Evolutionary conservation across 2,888 invertebrate species (phyloP), one percentile per base, ranked within the genome.

Genomic region (Aethes cnicana): DNA sequence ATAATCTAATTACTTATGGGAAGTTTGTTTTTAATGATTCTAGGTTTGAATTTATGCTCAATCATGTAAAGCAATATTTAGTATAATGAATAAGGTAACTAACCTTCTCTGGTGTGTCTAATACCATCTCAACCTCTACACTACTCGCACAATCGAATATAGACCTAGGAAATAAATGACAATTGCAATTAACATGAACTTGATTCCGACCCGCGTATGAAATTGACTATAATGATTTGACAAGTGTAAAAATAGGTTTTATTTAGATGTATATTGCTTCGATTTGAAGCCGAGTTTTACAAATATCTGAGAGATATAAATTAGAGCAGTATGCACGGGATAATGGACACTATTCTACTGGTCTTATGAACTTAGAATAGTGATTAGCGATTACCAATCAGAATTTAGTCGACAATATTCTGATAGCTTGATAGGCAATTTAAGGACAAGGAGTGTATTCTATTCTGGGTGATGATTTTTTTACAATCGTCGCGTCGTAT

Each of bases 1-100:
- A n/a, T n/a, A n/a, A n/a, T n/a, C n/a, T n/a, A n/a, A n/a, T n/a
- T n/a, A n/a, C n/a, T n/a, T n/a, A n/a, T n/a, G n/a, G n/a, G n/a
- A n/a, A n/a, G n/a, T n/a, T n/a, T n/a, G n/a, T n/a, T n/a, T n/a
- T n/a, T n/a, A n/a, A n/a, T n/a, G n/a, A n/a, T n/a, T n/a, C n/a
- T n/a, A n/a, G n/a, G n/a, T n/a, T n/a, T n/a, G n/a, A 5, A 23
- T 33, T 26, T 39, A 52, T 26, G 52, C 52, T 52, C 52, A 52
- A 52, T 52, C 30, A 11, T 14, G 11, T 32, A 37, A 52, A 52
- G 52, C 52, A 52, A 52, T 52, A 52, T 50, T 43, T 42, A 48
- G 23, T 43, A 18, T 43, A 49, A 43, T 14, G 16, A 16, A n/a
- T 50, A 50, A 50, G 50, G 43, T 44, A 41, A 47, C 32, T 47